Base-by-base conservation (phyloP, 2,888 invertebrate species). In the Trachelus stipa region DNA sequence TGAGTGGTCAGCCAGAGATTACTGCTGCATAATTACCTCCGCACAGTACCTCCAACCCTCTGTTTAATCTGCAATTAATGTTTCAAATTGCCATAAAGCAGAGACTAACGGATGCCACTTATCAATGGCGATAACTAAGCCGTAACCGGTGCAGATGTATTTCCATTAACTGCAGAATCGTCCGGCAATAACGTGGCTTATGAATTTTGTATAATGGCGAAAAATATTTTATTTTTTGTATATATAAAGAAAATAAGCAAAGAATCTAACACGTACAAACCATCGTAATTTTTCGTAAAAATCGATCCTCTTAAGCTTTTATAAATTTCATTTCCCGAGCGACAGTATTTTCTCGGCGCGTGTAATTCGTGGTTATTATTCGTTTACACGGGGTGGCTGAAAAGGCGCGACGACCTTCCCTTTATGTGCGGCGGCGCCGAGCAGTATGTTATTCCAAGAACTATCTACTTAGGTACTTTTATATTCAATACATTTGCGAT, bases 11-110 rank as follows among this genome's bases (percentile, higher is more conserved):
- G 84, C 86, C 86, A 86, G 87, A 90, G 90, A 90, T 90, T 90
- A 90, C 89, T 87, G 88, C 82, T 85, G 87, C 87, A 89, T 89
- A 89, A 90, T 90, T 90, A 89, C 88, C 88, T 81, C 82, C 75
- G 83, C 84, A 84, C 79, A 69, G 80, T 82, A 81, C 82, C 81
- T 77, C 79, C 83, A 9, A 82, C 85, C 86, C 87, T 86, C 87
- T 87, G 90, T 88, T 90, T 90, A 90, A 90, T 90, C 90, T 88
- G 89, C 90, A 89, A 90, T 90, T 90, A 90, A 90, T 90, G 90
- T 89, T 89, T 89, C 89, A 87, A 89, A 90, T 90, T 90, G 90
- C 89, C 89, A 87, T 87, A 85, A 88, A 87, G 86, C 85, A 82
- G 83, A 83, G 83, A 82, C 83, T 87, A 88, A 87, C 89, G 88